Evolutionary conservation across 2,113 vertebrate species (phyloP).

Genomic region (Lagenorhynchus albirostris): DNA sequence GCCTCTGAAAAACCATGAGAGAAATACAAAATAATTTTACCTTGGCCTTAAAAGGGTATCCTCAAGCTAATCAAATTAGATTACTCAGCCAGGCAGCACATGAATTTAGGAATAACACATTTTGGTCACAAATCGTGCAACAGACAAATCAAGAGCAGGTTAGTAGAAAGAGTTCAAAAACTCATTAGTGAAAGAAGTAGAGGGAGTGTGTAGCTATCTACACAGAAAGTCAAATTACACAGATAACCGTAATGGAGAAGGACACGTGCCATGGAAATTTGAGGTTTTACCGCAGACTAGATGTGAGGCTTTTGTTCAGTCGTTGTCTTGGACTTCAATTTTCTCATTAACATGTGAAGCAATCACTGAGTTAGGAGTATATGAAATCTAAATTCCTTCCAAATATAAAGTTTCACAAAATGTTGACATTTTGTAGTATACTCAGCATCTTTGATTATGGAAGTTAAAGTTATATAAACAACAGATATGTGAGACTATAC

Average conservation of each 20-base stretch:
- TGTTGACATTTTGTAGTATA: not conserved
- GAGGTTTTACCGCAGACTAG: not conserved
- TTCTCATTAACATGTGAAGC: not conserved
- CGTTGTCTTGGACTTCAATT: not conserved
- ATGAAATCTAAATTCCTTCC: not conserved
- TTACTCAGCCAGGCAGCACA: not conserved
- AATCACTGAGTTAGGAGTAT: not conserved
- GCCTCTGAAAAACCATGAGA: not conserved
- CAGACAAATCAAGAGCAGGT: not conserved
- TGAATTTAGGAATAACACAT: not conserved
- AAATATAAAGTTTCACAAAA: not conserved
- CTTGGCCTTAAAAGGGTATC: not conserved
- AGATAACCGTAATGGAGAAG: not conserved
- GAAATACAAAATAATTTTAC: not conserved
- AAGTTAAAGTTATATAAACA: not conserved
- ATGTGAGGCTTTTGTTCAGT: not conserved
- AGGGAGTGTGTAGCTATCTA: not conserved
- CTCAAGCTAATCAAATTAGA: not conserved
- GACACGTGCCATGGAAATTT: not conserved
- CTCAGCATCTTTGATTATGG: not conserved
- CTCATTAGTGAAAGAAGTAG: not conserved
- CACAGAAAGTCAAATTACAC: not conserved
- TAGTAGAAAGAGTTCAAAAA: not conserved
- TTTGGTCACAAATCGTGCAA: not conserved
- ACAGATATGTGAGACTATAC: not conserved